Conservation (phyloP, 2,113 vertebrate genomes). For the Lichenostomus cassidix region DNA sequence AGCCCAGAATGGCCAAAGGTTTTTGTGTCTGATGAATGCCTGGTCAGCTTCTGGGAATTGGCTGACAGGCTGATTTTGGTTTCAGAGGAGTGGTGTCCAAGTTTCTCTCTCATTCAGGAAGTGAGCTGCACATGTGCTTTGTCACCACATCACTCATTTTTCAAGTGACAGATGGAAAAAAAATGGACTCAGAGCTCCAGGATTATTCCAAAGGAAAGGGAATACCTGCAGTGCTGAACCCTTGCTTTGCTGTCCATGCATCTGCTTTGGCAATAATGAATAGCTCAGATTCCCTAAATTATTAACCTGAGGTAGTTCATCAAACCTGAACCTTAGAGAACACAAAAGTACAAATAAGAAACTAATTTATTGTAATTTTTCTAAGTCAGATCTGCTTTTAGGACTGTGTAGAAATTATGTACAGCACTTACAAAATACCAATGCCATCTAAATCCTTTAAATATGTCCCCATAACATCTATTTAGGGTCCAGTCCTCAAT, state of each 20-base stretch:
- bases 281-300: not conserved
- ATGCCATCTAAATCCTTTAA: not conserved
- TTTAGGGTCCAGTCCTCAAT: not conserved
- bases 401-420: not conserved
- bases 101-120: not conserved
- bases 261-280: not conserved
- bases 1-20: not conserved
- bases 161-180: not conserved
- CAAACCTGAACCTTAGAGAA: not conserved
- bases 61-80: not conserved
- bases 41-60: not conserved
- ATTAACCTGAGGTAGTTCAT: not conserved
- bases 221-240: not conserved
- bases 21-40: not conserved
- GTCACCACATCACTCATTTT: slow-evolving; percentile 7
- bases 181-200: not conserved
- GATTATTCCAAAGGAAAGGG: not conserved
- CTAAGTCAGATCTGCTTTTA: not conserved
- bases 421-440: not conserved
- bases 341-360: not conserved
- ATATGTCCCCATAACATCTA: not conserved
- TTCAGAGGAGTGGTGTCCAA: not conserved
- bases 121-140: not conserved
- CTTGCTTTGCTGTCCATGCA: not conserved
- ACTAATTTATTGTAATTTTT: not conserved